Evolutionary conservation across 92 coral and sea anemone species (phyloP), one percentile per base, ranked within the genome.

Genomic region (Parazoanthus atlanticus): DNA sequence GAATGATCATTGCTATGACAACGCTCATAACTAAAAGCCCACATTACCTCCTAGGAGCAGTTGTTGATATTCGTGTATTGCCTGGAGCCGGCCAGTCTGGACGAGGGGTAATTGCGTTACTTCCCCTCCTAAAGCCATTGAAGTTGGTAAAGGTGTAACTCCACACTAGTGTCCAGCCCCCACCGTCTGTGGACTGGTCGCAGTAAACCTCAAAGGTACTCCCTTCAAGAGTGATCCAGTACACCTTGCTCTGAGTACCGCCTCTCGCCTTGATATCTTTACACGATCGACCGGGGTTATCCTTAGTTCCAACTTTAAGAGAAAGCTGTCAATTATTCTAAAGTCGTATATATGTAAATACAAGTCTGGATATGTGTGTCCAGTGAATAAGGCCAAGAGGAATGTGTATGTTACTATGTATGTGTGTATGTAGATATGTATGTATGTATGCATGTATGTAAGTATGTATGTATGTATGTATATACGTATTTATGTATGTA

Each of bases 251-350:
- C 41, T 28, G 26, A 33, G 65, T 6, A 29, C 87, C 78, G 15
- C 87, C 87, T 13, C 19, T 70, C 12, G 8, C 33, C 87, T 38
- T 40, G 76, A 84, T 84, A 32, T 84, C 30, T 32, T 70, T 84
- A 23, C 87, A 84, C 78, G 87, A 84, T 23, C 67, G 43, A 17
- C 87, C 87, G 15, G 87, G 87, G 87, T 84, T 84, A 28, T 71
- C 66, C 25, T 72, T 46, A 10, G 77, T 84, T 49, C 87, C 87
- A 49, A 84, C 87, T 84, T 36, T 41, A 28, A 7, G 64, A n/a
- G 31, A 34, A 9, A 31, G 46, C 29, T 75, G 49, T 32, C 26
- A 1, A 23, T 21, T 61, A 61, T 3, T 61, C 12, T 61, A 19
- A 61, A 61, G 28, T 23, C 28, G 26, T 15, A 15, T 52, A 19